phyloP scores from a whole-genome alignment of 2,113 vertebrate species.

The Channa maculata region DNA sequence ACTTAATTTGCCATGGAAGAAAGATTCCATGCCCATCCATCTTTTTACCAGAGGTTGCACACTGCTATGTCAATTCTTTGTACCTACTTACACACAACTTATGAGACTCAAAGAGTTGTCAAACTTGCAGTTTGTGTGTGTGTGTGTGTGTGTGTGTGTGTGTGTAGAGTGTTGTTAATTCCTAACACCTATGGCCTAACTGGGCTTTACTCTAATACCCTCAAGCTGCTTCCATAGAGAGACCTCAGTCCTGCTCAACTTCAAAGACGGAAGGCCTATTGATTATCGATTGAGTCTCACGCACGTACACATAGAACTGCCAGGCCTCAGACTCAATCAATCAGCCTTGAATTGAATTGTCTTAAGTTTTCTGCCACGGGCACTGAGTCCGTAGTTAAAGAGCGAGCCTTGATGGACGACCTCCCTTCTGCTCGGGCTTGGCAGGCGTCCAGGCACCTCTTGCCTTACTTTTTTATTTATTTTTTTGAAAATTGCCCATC shows the following conservation, averaged over 20 bases:
- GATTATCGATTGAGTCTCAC: conserved; percentile 64
- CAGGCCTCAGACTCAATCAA: conserved; percentile 66
- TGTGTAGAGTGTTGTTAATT: conserved; percentile 18
- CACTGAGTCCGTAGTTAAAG: conserved; percentile 71
- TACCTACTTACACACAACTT: neutral
- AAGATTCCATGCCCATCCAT: neutral
- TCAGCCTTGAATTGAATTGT: conserved; percentile 68
- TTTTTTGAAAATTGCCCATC: conserved; percentile 40
- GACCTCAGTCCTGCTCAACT: conserved; percentile 40
- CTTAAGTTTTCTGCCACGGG: conserved; percentile 49
- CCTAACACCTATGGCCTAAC: conserved; percentile 50
- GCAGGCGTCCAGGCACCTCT: conserved; percentile 45
- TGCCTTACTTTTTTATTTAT: conserved; percentile 14
- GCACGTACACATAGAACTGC: conserved; percentile 41
- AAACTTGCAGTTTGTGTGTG: conserved; percentile 7
- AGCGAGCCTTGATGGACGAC: conserved; percentile 60
- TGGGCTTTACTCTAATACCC: conserved; percentile 67
- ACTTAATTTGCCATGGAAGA: neutral
- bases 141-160: neutral
- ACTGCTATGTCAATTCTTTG: too few species aligned
- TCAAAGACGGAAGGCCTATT: conserved; percentile 51
- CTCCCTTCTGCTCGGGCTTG: conserved; percentile 40
- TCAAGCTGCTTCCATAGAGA: conserved; percentile 60
- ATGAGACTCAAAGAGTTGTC: neutral
- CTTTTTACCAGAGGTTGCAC: too few species aligned